Percentiles rank a stretch among this genome's conserved stretches.
These are phyloP conservation scores for Petaurus breviceps DNA, from an alignment of 2,113 vertebrate genomes.

Conservation along the genomic window DNA sequence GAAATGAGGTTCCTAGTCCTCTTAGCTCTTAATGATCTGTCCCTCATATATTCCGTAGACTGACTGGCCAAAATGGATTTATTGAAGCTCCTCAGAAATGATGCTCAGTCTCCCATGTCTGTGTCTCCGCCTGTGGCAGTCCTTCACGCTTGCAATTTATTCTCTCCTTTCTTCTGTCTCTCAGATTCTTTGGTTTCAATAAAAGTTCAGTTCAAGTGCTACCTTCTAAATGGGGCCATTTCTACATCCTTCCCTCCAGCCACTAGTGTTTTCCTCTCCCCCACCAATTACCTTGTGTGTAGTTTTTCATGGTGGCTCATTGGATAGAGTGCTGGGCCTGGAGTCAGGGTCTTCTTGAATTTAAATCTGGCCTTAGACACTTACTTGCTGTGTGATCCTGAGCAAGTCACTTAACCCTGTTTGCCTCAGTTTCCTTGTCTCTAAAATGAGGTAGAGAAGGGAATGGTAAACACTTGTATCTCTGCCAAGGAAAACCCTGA, in stretches of 20 bases:
- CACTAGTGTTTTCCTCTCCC: not conserved
- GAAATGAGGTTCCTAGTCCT: not conserved
- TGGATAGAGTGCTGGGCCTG: too few species aligned
- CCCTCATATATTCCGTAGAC: not conserved
- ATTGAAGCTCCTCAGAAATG: not conserved
- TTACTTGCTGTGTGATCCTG: too few species aligned
- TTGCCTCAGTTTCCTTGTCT: too few species aligned
- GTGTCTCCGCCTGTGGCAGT: not conserved
- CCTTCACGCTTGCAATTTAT: not conserved
- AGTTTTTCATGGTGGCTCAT: not conserved
- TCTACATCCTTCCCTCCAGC: not conserved
- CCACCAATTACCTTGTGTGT: not conserved
- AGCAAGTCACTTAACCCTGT: too few species aligned
- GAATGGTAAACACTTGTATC: not conserved
- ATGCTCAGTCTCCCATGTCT: not conserved
- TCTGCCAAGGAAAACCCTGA: not conserved
- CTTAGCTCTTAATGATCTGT: not conserved
- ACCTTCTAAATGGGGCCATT: not conserved
- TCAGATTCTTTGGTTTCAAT: not conserved
- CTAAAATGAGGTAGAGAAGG: not conserved
- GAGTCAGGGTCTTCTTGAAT: too few species aligned
- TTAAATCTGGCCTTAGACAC: too few species aligned
- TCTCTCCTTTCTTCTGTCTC: not conserved
- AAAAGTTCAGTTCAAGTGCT: not conserved
- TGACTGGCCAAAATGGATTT: not conserved